These are phyloP conservation scores for Cremastinae sp. DNA, from an alignment of 2,888 invertebrate species.

Conservation along the genomic window DNA sequence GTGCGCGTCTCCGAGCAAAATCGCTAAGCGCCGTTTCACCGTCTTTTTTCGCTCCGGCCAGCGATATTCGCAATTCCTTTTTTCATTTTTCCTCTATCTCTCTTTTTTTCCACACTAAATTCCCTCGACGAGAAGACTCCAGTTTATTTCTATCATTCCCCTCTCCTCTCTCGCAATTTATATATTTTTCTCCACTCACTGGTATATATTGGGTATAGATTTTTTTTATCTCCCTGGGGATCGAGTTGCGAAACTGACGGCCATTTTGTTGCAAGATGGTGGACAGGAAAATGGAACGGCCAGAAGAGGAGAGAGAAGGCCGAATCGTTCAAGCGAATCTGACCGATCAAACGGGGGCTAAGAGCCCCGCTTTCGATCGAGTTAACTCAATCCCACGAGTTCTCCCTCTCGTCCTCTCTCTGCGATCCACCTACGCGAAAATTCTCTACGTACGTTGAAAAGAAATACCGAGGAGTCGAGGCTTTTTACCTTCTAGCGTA, in stretches of 20 bases:
- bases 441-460: constrained; percentile 19
- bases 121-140: constrained; percentile 39
- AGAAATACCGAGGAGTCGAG: constrained; percentile 41
- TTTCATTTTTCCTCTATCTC: constrained; percentile 44
- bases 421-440: constrained; percentile 42
- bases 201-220: not conserved
- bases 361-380: constrained; percentile 78
- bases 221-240: constrained; percentile 47
- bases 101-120: constrained; percentile 29
- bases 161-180: constrained; percentile 20
- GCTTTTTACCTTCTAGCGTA: constrained; percentile 25
- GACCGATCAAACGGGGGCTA: constrained; percentile 80
- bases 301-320: constrained; percentile 58
- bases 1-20: constrained; percentile 36
- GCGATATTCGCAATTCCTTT: constrained; percentile 44
- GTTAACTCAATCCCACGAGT: constrained; percentile 76
- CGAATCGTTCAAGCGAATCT: constrained; percentile 79
- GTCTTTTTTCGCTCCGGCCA: constrained; percentile 39
- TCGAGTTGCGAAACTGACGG: constrained; percentile 51
- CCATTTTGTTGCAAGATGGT: constrained; percentile 61
- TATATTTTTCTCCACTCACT: constrained; percentile 1
- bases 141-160: constrained; percentile 19
- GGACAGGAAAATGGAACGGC: constrained; percentile 14
- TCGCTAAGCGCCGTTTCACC: constrained; percentile 53
- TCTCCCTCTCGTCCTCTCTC: constrained; percentile 46